Percentiles rank a stretch among this genome's conserved stretches.
phyloP scores from a whole-genome alignment of 37 sponge, comb jelly and placozoan genomes.

The Sycon ciliatum region DNA sequence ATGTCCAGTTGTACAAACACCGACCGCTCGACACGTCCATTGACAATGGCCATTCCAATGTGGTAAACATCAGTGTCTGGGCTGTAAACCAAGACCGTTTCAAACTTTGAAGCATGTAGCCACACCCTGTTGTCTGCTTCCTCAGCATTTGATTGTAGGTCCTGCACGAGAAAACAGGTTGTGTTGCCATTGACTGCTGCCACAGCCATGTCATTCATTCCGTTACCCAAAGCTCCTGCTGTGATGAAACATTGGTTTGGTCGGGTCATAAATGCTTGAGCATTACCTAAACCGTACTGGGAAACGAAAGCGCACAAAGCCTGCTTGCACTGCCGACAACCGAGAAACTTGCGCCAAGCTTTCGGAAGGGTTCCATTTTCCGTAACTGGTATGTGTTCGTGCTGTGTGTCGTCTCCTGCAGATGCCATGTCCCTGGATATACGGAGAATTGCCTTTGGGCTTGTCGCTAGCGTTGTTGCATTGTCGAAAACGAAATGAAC shows the following conservation, averaged over 20 bases:
- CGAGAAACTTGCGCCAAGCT: not conserved
- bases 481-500: constrained; percentile 39
- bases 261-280: not conserved
- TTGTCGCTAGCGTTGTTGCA: not conserved
- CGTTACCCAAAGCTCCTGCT: constrained; percentile 2
- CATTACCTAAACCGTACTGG: not conserved
- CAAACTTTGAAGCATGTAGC: not conserved
- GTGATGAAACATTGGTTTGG: not conserved
- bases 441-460: constrained; percentile 31
- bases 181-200: too few relatives aligned
- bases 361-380: not conserved
- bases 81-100: not conserved
- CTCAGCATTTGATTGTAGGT: not conserved
- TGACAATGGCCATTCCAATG: not conserved
- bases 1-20: not conserved
- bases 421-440: not conserved
- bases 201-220: not conserved
- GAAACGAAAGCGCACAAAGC: not conserved
- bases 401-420: not conserved
- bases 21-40: too few relatives aligned
- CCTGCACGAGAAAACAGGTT: too few relatives aligned
- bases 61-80: constrained; percentile 10
- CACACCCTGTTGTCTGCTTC: constrained; percentile 16
- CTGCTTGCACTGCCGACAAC: constrained; percentile 16
- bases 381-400: not conserved